phyloP scores from a whole-genome alignment of 2,888 invertebrate species.

The Poecilobothrus nobilitatus region DNA sequence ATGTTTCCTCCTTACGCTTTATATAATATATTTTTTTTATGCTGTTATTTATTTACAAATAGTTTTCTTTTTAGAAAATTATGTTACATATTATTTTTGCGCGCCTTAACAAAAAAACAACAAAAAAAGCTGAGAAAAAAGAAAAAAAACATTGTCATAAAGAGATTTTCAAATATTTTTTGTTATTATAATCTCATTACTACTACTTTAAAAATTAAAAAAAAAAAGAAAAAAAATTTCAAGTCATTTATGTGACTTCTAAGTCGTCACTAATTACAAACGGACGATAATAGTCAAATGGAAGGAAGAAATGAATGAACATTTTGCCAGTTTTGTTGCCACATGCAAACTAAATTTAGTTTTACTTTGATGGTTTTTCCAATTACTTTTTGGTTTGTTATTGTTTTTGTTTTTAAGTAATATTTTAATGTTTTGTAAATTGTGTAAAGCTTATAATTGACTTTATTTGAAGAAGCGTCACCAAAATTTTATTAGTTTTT shows the following conservation, averaged over 20 bases:
- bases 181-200: slow-evolving; percentile 6
- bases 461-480: neutral
- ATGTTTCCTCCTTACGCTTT: neutral
- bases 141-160: neutral
- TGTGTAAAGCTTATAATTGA: slow-evolving; percentile 4
- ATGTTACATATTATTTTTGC: neutral
- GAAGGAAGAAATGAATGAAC: too few relatives aligned
- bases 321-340: neutral
- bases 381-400: neutral
- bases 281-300: neutral
- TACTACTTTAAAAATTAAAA: neutral
- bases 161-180: neutral
- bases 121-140: too few relatives aligned
- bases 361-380: neutral
- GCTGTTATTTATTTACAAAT: too few relatives aligned
- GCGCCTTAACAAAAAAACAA: neutral
- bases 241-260: slow-evolving; percentile 6
- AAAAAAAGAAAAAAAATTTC: neutral
- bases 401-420: neutral
- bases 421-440: neutral
- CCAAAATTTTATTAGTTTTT: too few relatives aligned
- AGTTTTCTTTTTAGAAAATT: neutral
- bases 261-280: neutral
- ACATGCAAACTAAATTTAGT: neutral
- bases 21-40: too few relatives aligned